phyloP scores from a whole-genome alignment of 2,888 invertebrate genomes.

The Diaphora mendica region DNA sequence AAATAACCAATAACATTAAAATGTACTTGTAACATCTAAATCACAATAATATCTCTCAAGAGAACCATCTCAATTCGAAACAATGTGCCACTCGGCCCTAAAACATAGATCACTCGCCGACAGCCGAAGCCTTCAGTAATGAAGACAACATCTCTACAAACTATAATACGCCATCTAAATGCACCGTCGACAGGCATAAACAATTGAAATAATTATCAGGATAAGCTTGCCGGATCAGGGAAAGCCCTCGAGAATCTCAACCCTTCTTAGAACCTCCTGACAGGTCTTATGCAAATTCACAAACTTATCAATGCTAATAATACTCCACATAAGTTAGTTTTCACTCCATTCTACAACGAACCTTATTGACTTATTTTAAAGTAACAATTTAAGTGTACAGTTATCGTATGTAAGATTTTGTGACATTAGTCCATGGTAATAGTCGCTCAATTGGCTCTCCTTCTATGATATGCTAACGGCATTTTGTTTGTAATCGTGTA shows the following conservation, averaged over 20 bases:
- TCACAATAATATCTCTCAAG: slow-evolving; percentile 60
- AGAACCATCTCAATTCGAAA: slow-evolving; percentile 70
- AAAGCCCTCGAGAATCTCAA: slow-evolving; percentile 83
- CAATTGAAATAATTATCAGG: slow-evolving; percentile 87
- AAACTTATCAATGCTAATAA: slow-evolving; percentile 66
- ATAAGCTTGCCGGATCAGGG: slow-evolving; percentile 82
- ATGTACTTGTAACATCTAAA: slow-evolving; percentile 43
- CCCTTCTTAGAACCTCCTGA: slow-evolving; percentile 80
- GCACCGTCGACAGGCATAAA: slow-evolving; percentile 85
- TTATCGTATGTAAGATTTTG: slow-evolving; percentile 45
- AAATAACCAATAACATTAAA: slow-evolving; percentile 19
- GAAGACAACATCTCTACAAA: slow-evolving; percentile 81
- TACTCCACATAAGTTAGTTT: slow-evolving; percentile 35
- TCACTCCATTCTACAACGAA: slow-evolving; percentile 26
- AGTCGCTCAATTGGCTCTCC: slow-evolving; percentile 81
- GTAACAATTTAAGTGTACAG: slow-evolving; percentile 34
- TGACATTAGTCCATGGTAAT: slow-evolving; percentile 56
- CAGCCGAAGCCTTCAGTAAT: slow-evolving; percentile 72
- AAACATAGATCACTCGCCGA: slow-evolving; percentile 76
- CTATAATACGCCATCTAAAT: slow-evolving; percentile 86
- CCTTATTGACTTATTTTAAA: slow-evolving; percentile 16
- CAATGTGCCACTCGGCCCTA: slow-evolving; percentile 53
- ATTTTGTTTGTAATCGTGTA: slow-evolving; percentile 65
- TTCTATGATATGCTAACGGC: slow-evolving; percentile 71
- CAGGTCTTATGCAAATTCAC: slow-evolving; percentile 85